phyloP scores from a whole-genome alignment of 2,797 vertebrate species.

The Danio aesculapii region DNA sequence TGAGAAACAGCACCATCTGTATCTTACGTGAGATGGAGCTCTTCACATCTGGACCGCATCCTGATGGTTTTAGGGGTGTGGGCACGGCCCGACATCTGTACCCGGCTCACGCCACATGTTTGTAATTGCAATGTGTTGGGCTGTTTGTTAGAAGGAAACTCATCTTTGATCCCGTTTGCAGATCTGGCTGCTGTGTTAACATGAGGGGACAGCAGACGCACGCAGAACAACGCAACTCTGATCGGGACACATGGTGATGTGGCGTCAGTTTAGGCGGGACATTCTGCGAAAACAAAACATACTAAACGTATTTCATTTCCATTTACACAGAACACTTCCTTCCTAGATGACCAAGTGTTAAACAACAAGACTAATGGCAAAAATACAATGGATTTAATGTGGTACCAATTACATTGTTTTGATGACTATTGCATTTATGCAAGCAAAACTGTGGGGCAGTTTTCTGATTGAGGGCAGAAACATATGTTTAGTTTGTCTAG shows the following conservation, averaged over 20 bases:
- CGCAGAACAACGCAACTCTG: constrained; percentile 41
- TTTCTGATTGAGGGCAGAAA: not conserved
- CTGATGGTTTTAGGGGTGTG: constrained; percentile 69
- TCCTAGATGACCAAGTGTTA: not conserved
- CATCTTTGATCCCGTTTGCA: constrained; percentile 75
- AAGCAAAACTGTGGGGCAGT: not conserved
- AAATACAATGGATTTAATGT: not conserved
- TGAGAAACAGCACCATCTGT: constrained; percentile 74
- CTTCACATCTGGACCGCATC: constrained; percentile 75
- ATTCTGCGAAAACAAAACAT: not conserved
- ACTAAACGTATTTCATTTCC: not conserved
- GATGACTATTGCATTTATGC: not conserved
- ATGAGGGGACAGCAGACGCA: constrained; percentile 58
- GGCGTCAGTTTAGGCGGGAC: not conserved
- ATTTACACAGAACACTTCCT: not conserved
- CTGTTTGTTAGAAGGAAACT: constrained; percentile 76
- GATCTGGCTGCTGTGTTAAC: constrained; percentile 70
- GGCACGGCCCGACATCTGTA: constrained; percentile 76
- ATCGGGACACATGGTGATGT: not conserved
- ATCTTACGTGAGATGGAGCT: constrained; percentile 76
- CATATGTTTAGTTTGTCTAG: not conserved
- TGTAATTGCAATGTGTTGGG: constrained; percentile 73
- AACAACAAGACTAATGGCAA: not conserved
- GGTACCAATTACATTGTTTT: not conserved
- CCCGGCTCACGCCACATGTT: constrained; percentile 78